Percentiles rank a stretch among this genome's conserved stretches.
phyloP scores from a whole-genome alignment of 2,797 vertebrate genomes.

The Phataginus tricuspis region DNA sequence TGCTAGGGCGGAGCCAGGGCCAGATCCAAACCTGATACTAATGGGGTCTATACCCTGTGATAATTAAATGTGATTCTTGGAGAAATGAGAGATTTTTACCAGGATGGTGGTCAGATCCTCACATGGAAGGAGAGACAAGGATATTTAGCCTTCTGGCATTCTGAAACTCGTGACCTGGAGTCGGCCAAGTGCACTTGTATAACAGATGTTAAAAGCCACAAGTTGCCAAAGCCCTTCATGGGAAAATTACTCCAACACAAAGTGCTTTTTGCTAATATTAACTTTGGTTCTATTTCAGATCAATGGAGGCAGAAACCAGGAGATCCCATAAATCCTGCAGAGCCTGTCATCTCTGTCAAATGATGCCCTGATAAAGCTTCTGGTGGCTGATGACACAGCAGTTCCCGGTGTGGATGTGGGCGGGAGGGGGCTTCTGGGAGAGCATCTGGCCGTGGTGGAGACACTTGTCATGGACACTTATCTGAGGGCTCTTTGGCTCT shows the following conservation, averaged over 20 bases:
- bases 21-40: background rate
- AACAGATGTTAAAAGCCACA: background rate
- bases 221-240: background rate
- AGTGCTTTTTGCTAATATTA: slow-evolving; percentile 76
- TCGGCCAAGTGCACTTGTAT: background rate
- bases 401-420: background rate
- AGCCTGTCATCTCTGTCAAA: slow-evolving; percentile 69
- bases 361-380: slow-evolving; percentile 65
- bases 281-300: slow-evolving; percentile 76
- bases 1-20: background rate
- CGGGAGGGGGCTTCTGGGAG: background rate
- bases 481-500: background rate
- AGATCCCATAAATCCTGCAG: slow-evolving; percentile 67
- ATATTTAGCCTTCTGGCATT: background rate
- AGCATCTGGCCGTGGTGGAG: background rate
- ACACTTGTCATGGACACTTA: slow-evolving; percentile 35
- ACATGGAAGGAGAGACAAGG: background rate
- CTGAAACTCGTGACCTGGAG: background rate
- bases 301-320: slow-evolving; percentile 74
- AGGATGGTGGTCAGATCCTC: background rate
- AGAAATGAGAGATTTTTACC: background rate
- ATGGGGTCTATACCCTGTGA: background rate
- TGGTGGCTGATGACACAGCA: slow-evolving; percentile 53
- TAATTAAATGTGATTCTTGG: background rate
- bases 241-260: slow-evolving; percentile 18